Conservation (phyloP, 2,797 vertebrate species). For the Hoplostethus mediterraneus region DNA sequence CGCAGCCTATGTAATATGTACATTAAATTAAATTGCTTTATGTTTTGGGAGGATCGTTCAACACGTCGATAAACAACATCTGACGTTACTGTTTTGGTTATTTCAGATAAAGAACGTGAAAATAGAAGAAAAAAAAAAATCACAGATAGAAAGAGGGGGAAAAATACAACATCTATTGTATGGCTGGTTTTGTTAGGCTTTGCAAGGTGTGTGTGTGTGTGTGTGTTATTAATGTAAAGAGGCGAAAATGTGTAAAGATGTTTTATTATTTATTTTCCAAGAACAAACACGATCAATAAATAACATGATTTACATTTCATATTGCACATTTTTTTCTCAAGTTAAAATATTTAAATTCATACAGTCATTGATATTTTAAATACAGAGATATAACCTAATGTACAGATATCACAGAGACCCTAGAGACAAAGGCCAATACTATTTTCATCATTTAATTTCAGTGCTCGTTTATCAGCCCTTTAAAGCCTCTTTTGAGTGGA, state of each 20-base stretch:
- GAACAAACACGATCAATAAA: constrained; percentile 99
- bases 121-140: too few relatives aligned
- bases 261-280: constrained; percentile 98
- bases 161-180: too few relatives aligned
- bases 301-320: constrained; percentile 99
- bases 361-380: constrained; percentile 99
- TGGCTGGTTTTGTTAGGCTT: not conserved
- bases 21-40: too few relatives aligned
- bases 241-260: constrained; percentile 67
- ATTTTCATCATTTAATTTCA: constrained; percentile 89
- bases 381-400: constrained; percentile 92
- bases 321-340: constrained; percentile 99
- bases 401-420: constrained; percentile 97
- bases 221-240: constrained; percentile 47
- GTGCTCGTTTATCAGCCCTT: constrained; percentile 90
- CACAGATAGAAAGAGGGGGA: too few relatives aligned
- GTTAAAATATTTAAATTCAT: constrained; percentile 99
- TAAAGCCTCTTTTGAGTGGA: constrained; percentile 68
- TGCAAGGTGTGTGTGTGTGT: not conserved
- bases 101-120: too few relatives aligned
- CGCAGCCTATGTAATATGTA: not conserved
- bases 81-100: not conserved
- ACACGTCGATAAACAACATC: not conserved
- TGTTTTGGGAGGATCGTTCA: too few relatives aligned
- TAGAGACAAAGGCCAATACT: constrained; percentile 91